These are phyloP conservation scores for Eudemis profundana DNA, from an alignment of 2,888 invertebrate species.

Conservation along the genomic window DNA sequence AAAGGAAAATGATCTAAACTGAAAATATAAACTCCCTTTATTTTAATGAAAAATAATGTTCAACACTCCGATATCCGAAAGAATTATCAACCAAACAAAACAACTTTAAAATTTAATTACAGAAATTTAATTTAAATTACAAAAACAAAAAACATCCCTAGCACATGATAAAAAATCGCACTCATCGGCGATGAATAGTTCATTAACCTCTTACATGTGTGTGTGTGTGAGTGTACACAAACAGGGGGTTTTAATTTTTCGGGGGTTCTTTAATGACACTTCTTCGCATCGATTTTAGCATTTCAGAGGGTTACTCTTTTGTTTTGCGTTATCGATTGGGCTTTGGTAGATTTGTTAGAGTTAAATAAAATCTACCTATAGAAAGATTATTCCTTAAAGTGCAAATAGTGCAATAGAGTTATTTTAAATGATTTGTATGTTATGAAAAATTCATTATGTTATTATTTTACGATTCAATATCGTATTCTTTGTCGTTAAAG, in stretches of 20 bases:
- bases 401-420: too few relatives aligned
- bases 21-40: too few relatives aligned
- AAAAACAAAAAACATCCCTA: slow-evolving; percentile 26
- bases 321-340: slow-evolving; percentile 77
- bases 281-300: slow-evolving; percentile 83
- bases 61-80: too few relatives aligned
- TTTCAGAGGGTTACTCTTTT: slow-evolving; percentile 81
- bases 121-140: slow-evolving; percentile 16
- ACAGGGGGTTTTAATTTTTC: slow-evolving; percentile 80
- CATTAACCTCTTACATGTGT: slow-evolving; percentile 64
- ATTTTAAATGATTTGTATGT: too few relatives aligned
- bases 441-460: too few relatives aligned
- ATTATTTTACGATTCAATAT: too few relatives aligned
- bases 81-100: neutral
- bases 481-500: too few relatives aligned
- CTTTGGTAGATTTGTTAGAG: slow-evolving; percentile 49
- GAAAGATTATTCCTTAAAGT: too few relatives aligned
- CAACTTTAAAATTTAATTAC: slow-evolving; percentile 20
- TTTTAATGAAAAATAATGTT: too few relatives aligned
- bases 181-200: slow-evolving; percentile 60
- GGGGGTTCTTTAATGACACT: slow-evolving; percentile 85
- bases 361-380: slow-evolving; percentile 18
- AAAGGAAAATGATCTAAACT: too few relatives aligned
- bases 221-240: slow-evolving; percentile 64
- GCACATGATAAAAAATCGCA: slow-evolving; percentile 51